Percentiles rank a stretch among this genome's conserved stretches.
Conservation (phyloP, 1,140 invertebrate species). For the Drosophila rhopaloa region DNA sequence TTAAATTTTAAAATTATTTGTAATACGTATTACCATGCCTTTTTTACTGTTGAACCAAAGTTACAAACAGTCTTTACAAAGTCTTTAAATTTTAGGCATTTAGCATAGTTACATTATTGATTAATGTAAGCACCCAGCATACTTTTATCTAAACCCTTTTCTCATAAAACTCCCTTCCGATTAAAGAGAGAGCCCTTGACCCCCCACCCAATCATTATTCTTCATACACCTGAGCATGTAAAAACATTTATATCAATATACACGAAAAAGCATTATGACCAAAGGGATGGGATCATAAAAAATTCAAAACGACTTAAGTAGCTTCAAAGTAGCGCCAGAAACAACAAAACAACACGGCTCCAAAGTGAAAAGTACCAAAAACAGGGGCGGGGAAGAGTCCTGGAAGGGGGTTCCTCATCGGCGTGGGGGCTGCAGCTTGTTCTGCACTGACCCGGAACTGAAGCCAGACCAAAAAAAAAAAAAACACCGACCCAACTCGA, state of each 20-base stretch:
- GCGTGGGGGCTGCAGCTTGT: conserved; percentile 25
- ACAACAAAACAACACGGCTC: conserved; percentile 22
- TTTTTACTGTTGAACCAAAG: too few relatives aligned
- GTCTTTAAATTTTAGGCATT: neutral
- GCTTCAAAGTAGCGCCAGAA: conserved; percentile 65
- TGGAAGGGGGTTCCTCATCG: neutral
- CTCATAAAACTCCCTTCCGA: conserved; percentile 6
- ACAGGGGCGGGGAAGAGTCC: neutral
- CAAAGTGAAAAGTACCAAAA: conserved; percentile 70
- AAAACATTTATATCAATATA: conserved; percentile 75
- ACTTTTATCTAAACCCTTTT: neutral
- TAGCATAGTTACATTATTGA: conserved; percentile 4
- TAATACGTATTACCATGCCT: too few relatives aligned
- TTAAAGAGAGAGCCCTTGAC: neutral
- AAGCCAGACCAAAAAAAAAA: conserved; percentile 17
- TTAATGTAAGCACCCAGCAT: neutral
- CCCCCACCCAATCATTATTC: conserved; percentile 4
- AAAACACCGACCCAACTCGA: conserved; percentile 40
- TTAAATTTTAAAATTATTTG: too few relatives aligned
- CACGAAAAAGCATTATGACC: conserved; percentile 67
- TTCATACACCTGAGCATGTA: conserved; percentile 31
- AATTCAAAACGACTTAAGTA: conserved; percentile 80
- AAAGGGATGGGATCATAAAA: conserved; percentile 68
- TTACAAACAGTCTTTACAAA: neutral
- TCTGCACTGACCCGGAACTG: conserved; percentile 36